Conservation (phyloP, 2,797 vertebrate genomes). For the Sebastes itinus region DNA sequence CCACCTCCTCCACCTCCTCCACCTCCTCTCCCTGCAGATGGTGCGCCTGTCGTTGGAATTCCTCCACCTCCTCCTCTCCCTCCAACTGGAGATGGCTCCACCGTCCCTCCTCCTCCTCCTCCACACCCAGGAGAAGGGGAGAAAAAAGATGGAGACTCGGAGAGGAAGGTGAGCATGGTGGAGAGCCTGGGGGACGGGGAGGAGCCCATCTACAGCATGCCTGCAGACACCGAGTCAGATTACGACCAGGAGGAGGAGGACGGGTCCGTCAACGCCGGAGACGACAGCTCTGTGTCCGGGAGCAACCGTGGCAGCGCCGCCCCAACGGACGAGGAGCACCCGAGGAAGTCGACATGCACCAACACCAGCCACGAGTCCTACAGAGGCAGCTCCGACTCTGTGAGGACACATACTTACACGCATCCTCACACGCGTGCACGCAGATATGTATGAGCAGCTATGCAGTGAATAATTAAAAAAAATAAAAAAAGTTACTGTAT, state of each 20-base stretch:
- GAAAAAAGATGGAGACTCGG: slow-evolving; percentile 51
- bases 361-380: slow-evolving; percentile 88
- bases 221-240: slow-evolving; percentile 89
- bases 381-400: slow-evolving; percentile 91
- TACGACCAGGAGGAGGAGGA: slow-evolving; percentile 94
- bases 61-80: slow-evolving; percentile 59
- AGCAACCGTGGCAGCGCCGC: slow-evolving; percentile 81
- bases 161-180: slow-evolving; percentile 78
- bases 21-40: slow-evolving; percentile 47
- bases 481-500: background rate
- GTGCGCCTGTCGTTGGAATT: background rate
- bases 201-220: slow-evolving; percentile 88
- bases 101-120: slow-evolving; percentile 41
- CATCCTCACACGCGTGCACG: slow-evolving; percentile 69
- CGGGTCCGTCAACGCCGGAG: slow-evolving; percentile 80
- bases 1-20: slow-evolving; percentile 64
- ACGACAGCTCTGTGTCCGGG: slow-evolving; percentile 77
- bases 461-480: background rate
- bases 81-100: slow-evolving; percentile 43
- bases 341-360: slow-evolving; percentile 88
- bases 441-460: slow-evolving; percentile 71
- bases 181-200: slow-evolving; percentile 83
- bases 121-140: slow-evolving; percentile 39
- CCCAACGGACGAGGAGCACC: slow-evolving; percentile 81
- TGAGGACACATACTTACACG: slow-evolving; percentile 81